These are phyloP conservation scores for Trissolcus basalis DNA, from an alignment of 1,140 invertebrate genomes.

Conservation along the genomic window DNA sequence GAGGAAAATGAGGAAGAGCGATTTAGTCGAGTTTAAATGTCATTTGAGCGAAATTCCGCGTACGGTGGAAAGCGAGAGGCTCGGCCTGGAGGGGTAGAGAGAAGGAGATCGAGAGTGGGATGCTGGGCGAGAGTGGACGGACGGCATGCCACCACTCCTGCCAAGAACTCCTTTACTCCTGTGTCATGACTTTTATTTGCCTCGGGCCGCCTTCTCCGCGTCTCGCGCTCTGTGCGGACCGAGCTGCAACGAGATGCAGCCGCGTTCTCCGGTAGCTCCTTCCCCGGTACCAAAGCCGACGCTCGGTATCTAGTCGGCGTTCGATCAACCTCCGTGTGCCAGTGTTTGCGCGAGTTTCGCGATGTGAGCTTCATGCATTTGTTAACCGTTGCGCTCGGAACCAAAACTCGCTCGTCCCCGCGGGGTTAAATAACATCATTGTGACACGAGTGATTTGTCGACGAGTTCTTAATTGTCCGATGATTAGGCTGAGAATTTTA, in stretches of 20 bases:
- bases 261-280: conserved; percentile 58
- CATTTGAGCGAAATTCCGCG: conserved; percentile 44
- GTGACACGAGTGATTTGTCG: background rate
- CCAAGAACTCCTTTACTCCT: conserved; percentile 66
- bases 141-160: conserved; percentile 73
- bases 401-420: no score
- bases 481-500: conserved; percentile 8
- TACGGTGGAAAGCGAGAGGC: conserved; percentile 40
- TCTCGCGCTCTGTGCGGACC: conserved; percentile 45
- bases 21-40: conserved; percentile 30
- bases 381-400: no score
- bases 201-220: conserved; percentile 64
- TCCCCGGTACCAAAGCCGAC: conserved; percentile 44
- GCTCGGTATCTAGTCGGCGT: conserved; percentile 13
- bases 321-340: background rate
- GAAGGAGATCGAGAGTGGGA: conserved; percentile 61
- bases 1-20: conserved; percentile 7
- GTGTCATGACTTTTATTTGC: conserved; percentile 69
- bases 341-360: background rate
- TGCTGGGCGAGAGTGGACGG: conserved; percentile 75
- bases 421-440: conserved; percentile 7
- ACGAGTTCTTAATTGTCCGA: background rate
- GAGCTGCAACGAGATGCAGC: conserved; percentile 55
- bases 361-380: no score
- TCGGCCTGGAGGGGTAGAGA: conserved; percentile 30